These are phyloP conservation scores for Harpalus rubripes DNA, from an alignment of 2,888 invertebrate species.

Conservation along the genomic window DNA sequence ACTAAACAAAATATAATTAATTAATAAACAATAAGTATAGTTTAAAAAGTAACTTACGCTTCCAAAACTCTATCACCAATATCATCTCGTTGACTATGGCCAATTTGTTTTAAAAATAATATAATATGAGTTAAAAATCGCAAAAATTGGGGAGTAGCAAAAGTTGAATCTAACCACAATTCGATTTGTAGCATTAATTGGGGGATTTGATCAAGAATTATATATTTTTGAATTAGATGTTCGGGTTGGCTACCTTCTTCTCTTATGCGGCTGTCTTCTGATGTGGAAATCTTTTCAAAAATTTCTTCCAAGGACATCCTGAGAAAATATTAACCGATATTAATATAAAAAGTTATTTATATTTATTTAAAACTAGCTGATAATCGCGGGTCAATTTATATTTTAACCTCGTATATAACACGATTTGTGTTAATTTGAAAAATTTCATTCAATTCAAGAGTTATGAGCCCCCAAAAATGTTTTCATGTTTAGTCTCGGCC, in stretches of 20 bases:
- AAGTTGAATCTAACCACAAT: constrained; percentile 81
- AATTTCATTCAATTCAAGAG: no score
- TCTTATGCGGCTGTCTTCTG: constrained; percentile 79
- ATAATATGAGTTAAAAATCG: constrained; percentile 93
- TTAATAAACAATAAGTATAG: constrained; percentile 71
- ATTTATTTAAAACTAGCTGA: no score
- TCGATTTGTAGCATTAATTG: constrained; percentile 86
- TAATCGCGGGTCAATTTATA: no score
- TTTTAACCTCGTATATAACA: no score
- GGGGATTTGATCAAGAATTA: constrained; percentile 90
- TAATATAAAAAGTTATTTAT: no score
- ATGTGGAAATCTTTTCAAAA: constrained; percentile 84
- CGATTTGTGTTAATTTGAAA: no score
- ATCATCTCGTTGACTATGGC: constrained; percentile 85
- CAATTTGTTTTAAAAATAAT: constrained; percentile 89
- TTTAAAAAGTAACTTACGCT: constrained; percentile 78
- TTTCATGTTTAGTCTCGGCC: no score
- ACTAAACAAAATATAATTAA: constrained; percentile 71
- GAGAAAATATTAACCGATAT: constrained; percentile 25
- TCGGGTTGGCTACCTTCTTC: constrained; percentile 83
- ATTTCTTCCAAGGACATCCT: constrained; percentile 85
- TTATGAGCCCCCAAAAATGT: no score
- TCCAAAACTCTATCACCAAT: constrained; percentile 88
- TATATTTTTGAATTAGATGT: constrained; percentile 89
- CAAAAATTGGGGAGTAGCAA: constrained; percentile 81